phyloP scores from a whole-genome alignment of 2,888 invertebrate species.

The Fabriciana adippe region DNA sequence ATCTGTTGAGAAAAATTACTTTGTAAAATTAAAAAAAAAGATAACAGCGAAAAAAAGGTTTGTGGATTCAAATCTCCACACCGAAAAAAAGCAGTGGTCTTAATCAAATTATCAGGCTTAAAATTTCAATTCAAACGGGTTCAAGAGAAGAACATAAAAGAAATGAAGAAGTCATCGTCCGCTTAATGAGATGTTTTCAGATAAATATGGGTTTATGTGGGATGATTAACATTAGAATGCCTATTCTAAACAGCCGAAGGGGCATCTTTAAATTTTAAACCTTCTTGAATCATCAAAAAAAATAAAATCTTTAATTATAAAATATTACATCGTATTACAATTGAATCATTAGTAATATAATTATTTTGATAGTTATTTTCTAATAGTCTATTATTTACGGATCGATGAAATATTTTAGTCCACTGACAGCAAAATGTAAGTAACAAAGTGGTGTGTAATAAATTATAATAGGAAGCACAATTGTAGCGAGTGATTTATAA shows the following conservation, averaged over 20 bases:
- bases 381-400: background rate
- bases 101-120: constrained; percentile 33
- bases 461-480: constrained; percentile 59
- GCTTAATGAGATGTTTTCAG: constrained; percentile 54
- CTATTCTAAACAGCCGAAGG: constrained; percentile 34
- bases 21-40: background rate
- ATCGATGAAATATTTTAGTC: constrained; percentile 26
- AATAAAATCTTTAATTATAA: background rate
- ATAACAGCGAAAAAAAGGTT: background rate
- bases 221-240: constrained; percentile 47
- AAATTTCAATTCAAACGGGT: constrained; percentile 34
- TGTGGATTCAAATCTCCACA: background rate
- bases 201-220: constrained; percentile 48
- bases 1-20: background rate
- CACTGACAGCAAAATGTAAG: constrained; percentile 28
- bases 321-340: too few species aligned
- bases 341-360: too few species aligned
- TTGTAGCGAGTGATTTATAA: constrained; percentile 55
- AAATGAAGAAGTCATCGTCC: constrained; percentile 52
- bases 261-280: constrained; percentile 32
- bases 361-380: background rate
- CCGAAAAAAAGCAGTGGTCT: constrained; percentile 8
- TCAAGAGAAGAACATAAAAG: constrained; percentile 39
- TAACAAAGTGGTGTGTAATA: constrained; percentile 56
- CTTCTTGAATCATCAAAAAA: background rate